A percentile compares a stretch with the other conserved stretches of the same genome.
Conservation (phyloP, 2,797 vertebrate genomes). For the Pipistrellus pygmaeus region DNA sequence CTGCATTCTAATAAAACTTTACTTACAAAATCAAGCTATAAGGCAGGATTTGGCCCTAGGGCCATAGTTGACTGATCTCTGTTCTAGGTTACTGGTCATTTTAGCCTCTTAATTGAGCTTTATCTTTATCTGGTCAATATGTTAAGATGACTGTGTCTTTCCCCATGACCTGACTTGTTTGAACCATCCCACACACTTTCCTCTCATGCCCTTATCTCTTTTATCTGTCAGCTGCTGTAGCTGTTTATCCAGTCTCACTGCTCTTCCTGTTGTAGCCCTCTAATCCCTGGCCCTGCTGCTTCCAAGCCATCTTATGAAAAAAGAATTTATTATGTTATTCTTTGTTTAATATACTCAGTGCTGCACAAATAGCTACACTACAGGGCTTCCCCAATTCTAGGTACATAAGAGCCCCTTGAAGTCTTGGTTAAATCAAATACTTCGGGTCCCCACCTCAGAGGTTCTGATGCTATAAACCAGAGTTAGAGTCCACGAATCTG, state of each 20-base stretch:
- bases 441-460: neutral
- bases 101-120: neutral
- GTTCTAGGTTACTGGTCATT: neutral
- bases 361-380: neutral
- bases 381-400: neutral
- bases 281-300: neutral
- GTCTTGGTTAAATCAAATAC: neutral
- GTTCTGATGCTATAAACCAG: neutral
- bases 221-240: neutral
- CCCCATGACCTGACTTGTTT: neutral
- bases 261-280: neutral
- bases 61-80: neutral
- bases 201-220: neutral
- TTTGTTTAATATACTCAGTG: neutral
- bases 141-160: neutral
- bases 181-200: neutral
- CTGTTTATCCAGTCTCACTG: neutral
- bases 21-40: neutral
- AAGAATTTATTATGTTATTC: neutral
- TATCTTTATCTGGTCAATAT: neutral
- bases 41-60: neutral
- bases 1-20: neutral
- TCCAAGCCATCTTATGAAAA: neutral
- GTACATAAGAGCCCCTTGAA: neutral
- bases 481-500: neutral